phyloP scores from a whole-genome alignment of 2,113 vertebrate genomes.

The Euleptes europaea region DNA sequence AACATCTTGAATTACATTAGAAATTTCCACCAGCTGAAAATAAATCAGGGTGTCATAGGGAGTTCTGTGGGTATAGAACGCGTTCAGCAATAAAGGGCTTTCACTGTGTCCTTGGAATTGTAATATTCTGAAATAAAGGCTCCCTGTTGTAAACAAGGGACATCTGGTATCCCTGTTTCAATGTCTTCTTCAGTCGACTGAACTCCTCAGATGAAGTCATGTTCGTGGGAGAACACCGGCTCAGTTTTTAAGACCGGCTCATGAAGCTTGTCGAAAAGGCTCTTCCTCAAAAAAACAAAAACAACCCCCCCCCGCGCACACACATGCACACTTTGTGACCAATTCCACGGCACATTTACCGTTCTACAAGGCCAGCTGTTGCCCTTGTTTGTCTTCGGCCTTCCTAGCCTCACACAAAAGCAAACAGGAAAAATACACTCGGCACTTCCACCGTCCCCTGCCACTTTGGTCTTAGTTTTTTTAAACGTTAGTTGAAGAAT shows the following conservation, averaged over 20 bases:
- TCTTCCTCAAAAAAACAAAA: not conserved
- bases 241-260: not conserved
- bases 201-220: not conserved
- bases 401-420: conserved; percentile 1
- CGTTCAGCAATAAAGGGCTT: not conserved
- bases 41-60: not conserved
- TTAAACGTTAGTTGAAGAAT: not conserved
- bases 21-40: not conserved
- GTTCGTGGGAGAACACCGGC: not conserved
- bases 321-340: not conserved
- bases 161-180: conserved; percentile 12
- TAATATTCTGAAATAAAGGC: not conserved
- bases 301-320: no score
- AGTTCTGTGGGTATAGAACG: not conserved
- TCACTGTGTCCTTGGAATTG: not conserved
- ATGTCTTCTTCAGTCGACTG: not conserved
- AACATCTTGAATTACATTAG: not conserved
- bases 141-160: not conserved
- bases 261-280: not conserved
- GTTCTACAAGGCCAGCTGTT: conserved; percentile 16
- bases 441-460: not conserved
- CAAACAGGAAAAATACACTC: not conserved
- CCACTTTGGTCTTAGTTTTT: not conserved
- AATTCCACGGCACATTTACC: conserved; percentile 12
- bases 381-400: not conserved